Evolutionary conservation across 2,888 invertebrate genomes (phyloP), one percentile per base, ranked within the genome.

Genomic region (Meiosimyza decipiens): DNA sequence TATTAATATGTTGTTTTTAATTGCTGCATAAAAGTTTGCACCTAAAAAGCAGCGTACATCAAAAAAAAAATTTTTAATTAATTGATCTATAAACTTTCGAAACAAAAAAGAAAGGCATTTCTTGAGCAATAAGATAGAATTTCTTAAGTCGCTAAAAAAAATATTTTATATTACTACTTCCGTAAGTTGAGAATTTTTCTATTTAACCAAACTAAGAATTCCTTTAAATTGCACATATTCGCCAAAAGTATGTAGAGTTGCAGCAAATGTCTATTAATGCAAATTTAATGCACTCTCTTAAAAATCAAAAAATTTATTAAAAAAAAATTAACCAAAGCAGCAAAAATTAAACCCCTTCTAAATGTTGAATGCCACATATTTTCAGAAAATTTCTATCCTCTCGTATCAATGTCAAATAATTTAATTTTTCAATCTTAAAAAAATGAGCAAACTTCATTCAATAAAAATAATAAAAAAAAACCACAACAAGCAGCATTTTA

Each of bases 251-350:
- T 28, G 28, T 28, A 28, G 28, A 28, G 52, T 52, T 50, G 52
- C 18, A 65, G 65, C 52, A 16, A 18, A 33, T 33, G 3, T 15
- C 33, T 54, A 15, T 22, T 13, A 13, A 50, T 22, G 28, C 13
- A 22, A 52, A 6, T 22, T 65, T 16, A n/a, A 66, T 62, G 57
- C 57, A 57, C 57, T 2, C 22, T 55, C 55, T 22, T 28, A 28
- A 2, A 22, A 22, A 28, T 3, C 2, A 55, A 4, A 55, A 55
- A 18, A 3, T 18, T 6, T 62, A 6, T 33, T 15, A 28, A 6
- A 62, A 28, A 6, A 62, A 47, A 62, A 62, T 47, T 62, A 62
- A 62, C 60, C 60, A 6, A 60, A 60, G 60, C 60, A 62, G 60
- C 47, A 40, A 60, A 40, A 60, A 60, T 15, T 15, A 59, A 40